Evolutionary conservation across 2,888 invertebrate genomes (phyloP).

Genomic region (Orchesella flavescens): DNA sequence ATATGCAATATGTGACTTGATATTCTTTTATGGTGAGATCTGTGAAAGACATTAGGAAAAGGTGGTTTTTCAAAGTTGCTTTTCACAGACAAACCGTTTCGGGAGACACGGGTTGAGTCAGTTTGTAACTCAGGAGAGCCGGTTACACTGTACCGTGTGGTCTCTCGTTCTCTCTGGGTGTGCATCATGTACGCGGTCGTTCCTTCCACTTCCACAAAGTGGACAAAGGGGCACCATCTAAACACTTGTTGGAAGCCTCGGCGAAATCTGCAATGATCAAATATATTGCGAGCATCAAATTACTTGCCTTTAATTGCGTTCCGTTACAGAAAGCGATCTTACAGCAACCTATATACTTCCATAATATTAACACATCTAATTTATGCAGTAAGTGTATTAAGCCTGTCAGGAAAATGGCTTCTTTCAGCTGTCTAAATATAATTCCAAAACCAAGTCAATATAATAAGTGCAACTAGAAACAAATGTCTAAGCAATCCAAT

Average conservation of each 20-base stretch:
- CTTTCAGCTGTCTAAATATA: too few relatives aligned
- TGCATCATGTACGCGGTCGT: conserved; percentile 75
- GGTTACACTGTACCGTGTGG: conserved; percentile 85
- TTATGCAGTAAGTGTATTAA: too few relatives aligned
- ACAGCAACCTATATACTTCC: too few relatives aligned
- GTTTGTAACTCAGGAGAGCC: conserved; percentile 82
- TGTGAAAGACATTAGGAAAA: conserved; percentile 27
- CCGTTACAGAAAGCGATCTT: neutral
- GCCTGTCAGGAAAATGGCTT: too few relatives aligned
- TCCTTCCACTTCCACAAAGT: conserved; percentile 76
- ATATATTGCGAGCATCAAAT: conserved; percentile 1
- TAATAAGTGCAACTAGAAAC: too few relatives aligned
- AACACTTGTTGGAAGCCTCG: conserved; percentile 94
- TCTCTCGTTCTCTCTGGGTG: conserved; percentile 75
- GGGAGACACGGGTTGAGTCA: conserved; percentile 78
- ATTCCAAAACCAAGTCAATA: too few relatives aligned
- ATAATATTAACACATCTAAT: too few relatives aligned
- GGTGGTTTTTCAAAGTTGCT: conserved; percentile 37
- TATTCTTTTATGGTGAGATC: conserved; percentile 1
- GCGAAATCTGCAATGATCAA: conserved; percentile 83
- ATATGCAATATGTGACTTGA: neutral
- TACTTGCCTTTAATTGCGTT: neutral
- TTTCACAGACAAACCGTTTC: conserved; percentile 79
- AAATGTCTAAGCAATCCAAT: too few relatives aligned
- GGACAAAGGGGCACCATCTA: conserved; percentile 88